phyloP scores from a whole-genome alignment of 2,797 vertebrate genomes.

The Leptoclinus maculatus region DNA sequence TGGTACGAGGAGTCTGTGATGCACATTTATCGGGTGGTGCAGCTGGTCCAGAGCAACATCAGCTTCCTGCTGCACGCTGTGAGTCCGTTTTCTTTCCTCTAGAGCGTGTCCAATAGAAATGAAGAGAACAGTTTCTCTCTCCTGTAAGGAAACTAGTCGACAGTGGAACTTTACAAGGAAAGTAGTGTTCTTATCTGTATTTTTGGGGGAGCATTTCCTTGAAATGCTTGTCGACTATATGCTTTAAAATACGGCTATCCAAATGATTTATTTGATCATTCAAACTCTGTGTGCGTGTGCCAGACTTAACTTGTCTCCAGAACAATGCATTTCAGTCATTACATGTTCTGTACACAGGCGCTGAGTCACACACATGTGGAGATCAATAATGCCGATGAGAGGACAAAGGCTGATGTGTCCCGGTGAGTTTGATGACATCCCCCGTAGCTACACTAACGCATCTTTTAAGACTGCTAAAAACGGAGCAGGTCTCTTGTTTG shows the following conservation, averaged over 20 bases:
- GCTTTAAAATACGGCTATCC: neutral
- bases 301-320: neutral
- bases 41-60: constrained; percentile 91
- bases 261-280: neutral
- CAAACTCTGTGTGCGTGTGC: neutral
- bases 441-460: neutral
- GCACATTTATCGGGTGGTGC: constrained; percentile 92
- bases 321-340: constrained; percentile 2
- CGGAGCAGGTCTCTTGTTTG: neutral
- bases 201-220: neutral
- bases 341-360: constrained; percentile 83
- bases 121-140: neutral
- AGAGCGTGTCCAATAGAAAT: neutral
- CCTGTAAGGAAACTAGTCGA: neutral
- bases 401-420: constrained; percentile 89
- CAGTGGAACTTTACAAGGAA: neutral
- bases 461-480: neutral
- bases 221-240: neutral
- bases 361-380: constrained; percentile 93
- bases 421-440: constrained; percentile 83
- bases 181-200: neutral
- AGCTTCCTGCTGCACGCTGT: constrained; percentile 93
- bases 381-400: constrained; percentile 89
- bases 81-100: constrained; percentile 71
- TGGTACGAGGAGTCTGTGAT: constrained; percentile 96